Conservation (phyloP, 2,888 invertebrate species). For the Panopea generosa region DNA sequence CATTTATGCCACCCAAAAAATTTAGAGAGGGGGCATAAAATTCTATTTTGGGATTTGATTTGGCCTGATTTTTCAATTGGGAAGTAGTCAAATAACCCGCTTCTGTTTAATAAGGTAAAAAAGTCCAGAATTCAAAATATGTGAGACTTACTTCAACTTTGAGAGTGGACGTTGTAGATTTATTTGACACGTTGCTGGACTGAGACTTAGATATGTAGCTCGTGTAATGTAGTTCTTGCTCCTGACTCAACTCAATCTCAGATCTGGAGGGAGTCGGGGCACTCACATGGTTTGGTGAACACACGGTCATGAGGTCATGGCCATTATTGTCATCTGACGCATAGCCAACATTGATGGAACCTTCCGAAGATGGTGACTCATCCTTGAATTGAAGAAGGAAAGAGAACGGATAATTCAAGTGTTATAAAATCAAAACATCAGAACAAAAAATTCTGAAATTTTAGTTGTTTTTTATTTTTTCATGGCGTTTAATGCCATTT, state of each 20-base stretch:
- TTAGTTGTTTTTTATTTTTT: too few species aligned
- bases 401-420: background rate
- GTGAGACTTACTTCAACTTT: conserved; percentile 64
- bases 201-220: background rate
- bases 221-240: conserved; percentile 55
- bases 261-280: background rate
- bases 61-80: too few species aligned
- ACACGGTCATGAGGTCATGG: conserved; percentile 31
- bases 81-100: too few species aligned
- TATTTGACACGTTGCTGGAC: conserved; percentile 25
- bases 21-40: too few species aligned
- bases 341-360: conserved; percentile 39
- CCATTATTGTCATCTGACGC: conserved; percentile 11
- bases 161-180: conserved; percentile 13
- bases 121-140: too few species aligned
- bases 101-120: too few species aligned
- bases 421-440: background rate
- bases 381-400: conserved; percentile 18
- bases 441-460: background rate
- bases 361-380: conserved; percentile 32
- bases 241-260: conserved; percentile 34
- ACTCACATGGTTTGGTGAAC: conserved; percentile 13
- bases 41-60: too few species aligned
- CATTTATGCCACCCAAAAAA: too few species aligned
- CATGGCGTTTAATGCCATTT: too few species aligned